phyloP scores from a whole-genome alignment of 2,888 invertebrate genomes.

The Calameuta pallipes region DNA sequence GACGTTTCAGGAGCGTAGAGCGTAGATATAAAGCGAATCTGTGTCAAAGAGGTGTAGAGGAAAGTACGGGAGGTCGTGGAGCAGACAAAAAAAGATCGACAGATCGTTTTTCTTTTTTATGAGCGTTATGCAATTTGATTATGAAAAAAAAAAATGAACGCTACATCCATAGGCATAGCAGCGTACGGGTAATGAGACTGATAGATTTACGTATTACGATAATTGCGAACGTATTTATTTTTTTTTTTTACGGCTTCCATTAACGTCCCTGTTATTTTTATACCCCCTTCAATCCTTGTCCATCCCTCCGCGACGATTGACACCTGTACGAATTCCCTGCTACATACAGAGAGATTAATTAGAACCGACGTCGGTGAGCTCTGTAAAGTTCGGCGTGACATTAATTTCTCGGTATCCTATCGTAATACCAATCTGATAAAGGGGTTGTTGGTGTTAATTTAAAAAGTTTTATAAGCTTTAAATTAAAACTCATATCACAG shows the following conservation, averaged over 20 bases:
- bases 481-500: constrained; percentile 22
- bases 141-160: not conserved
- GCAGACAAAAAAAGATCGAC: not conserved
- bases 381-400: not conserved
- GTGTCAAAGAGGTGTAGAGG: constrained; percentile 1
- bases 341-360: not conserved
- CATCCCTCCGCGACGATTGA: not conserved
- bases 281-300: not conserved
- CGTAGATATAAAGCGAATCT: not conserved
- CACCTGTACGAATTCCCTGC: not conserved
- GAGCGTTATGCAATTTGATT: not conserved
- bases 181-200: not conserved
- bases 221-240: not conserved
- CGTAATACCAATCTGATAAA: constrained; percentile 17
- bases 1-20: not conserved
- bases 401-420: constrained; percentile 11
- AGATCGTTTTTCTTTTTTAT: not conserved
- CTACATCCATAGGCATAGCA: not conserved
- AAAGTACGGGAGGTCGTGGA: constrained; percentile 1
- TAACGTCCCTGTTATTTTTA: not conserved
- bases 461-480: constrained; percentile 26
- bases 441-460: constrained; percentile 25
- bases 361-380: not conserved
- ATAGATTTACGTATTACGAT: not conserved
- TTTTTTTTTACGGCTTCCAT: not conserved